Base-by-base conservation (phyloP, 2,888 invertebrate species). In the Drosophila cyrtoloma region DNA sequence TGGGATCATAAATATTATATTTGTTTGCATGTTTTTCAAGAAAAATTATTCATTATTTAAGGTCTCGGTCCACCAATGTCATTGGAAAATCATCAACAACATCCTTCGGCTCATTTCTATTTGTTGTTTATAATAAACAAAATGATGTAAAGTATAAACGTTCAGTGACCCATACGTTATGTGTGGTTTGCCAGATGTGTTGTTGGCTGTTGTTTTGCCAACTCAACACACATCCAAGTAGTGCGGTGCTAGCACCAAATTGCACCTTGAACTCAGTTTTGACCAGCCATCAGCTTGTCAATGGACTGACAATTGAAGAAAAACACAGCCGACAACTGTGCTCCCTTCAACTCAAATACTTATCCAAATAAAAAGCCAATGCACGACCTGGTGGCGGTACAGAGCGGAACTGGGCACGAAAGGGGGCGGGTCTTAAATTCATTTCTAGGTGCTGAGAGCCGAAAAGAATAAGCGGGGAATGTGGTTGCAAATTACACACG, bases 331-430 rank as follows among this genome's bases (percentile, higher is more conserved):
- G 71, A 30, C 64, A 66, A 57, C 68, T 64, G 62, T 28, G 55
- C 72, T 82, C 78, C 85, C 85, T 86, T 86, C 89, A 86, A 86
- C 85, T 82, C 82, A 51, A 59, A 68, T 16, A 47, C 69, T 61
- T 58, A 52, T 62, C 56, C 55, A 70, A 57, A 39, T 57, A 30
- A 57, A 73, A 79, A 65, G 84, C 71, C 83, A 79, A 81, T 79
- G 84, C 70, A 81, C 83, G 59, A 39, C 51, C 58, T 9, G 32
- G 32, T 57, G 35, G 32, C 7, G 28, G 32, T 1, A 37, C 33
- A 26, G 30, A 35, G 26, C 32, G 22, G 60, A 2, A 9, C 44
- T n/a, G 51, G n/a, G 26, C 10, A 10, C 10, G 16, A 22, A 16
- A 28, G 22, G 53, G 14, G 44, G 14, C 3, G 16, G 10, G n/a